Percentiles rank a stretch among this genome's conserved stretches.
phyloP scores from a whole-genome alignment of 2,797 vertebrate genomes.

The Poliocrania exsul region DNA sequence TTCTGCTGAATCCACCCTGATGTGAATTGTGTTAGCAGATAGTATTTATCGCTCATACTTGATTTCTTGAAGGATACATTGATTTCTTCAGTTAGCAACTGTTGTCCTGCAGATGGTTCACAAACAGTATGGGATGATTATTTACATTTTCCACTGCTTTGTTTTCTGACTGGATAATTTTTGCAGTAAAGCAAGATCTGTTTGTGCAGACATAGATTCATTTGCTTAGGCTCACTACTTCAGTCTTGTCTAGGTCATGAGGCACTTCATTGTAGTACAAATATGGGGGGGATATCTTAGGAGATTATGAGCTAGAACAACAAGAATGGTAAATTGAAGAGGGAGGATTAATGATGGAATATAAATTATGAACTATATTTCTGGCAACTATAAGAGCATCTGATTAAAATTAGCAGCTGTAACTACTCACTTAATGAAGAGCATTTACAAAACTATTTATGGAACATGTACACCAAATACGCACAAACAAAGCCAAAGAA shows the following conservation, averaged over 20 bases:
- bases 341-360: not conserved
- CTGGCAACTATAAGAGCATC: not conserved
- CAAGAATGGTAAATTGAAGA: not conserved
- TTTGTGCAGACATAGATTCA: not conserved
- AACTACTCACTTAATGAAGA: conserved; percentile 18
- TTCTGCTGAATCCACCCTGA: not conserved
- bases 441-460: conserved; percentile 1
- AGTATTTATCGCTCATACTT: not conserved
- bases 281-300: not conserved
- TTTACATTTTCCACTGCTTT: conserved; percentile 18
- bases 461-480: not conserved
- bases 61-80: not conserved
- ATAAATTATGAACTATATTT: not conserved
- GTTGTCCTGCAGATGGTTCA: not conserved
- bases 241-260: not conserved
- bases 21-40: not conserved
- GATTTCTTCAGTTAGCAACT: not conserved
- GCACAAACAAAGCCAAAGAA: conserved; percentile 12
- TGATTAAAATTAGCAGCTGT: conserved; percentile 44
- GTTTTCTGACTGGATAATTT: conserved; percentile 3
- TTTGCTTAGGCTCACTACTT: not conserved
- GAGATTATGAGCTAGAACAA: not conserved
- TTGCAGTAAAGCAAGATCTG: not conserved
- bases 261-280: not conserved
- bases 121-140: not conserved